phyloP scores from a whole-genome alignment of 1,140 invertebrate genomes.

The Anastrepha obliqua region DNA sequence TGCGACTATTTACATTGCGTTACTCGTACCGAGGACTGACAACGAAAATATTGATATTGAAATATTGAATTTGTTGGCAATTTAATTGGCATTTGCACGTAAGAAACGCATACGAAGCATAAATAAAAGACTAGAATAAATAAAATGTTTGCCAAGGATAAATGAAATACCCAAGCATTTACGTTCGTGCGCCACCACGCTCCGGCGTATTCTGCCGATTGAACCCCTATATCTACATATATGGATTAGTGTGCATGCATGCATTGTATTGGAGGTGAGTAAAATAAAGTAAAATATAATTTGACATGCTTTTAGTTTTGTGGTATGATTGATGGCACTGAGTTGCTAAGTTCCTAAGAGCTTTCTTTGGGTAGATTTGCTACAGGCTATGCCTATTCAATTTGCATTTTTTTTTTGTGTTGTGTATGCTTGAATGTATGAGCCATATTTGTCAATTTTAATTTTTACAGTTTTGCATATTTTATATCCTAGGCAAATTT shows the following conservation, averaged over 20 bases:
- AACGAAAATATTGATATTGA: constrained; percentile 39
- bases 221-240: neutral
- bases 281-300: constrained; percentile 3
- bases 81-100: constrained; percentile 46
- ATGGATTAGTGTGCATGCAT: neutral
- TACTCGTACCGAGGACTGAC: neutral
- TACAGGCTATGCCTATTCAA: no score
- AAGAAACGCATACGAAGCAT: neutral
- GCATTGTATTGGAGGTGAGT: no score
- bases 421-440: neutral
- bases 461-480: neutral
- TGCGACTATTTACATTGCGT: neutral
- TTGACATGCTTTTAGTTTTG: neutral
- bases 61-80: constrained; percentile 43
- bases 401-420: no score
- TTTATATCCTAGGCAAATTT: constrained; percentile 12
- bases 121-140: neutral
- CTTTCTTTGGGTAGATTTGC: neutral
- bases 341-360: neutral
- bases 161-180: neutral
- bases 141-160: neutral
- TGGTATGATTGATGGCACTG: constrained; percentile 22
- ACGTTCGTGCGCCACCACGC: neutral
- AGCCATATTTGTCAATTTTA: constrained; percentile 20
- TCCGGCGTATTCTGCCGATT: no score